Percentiles rank a stretch among this genome's conserved stretches.
Evolutionary conservation across 1,140 invertebrate genomes (phyloP).

Genomic region (Zelostemma sp.): DNA sequence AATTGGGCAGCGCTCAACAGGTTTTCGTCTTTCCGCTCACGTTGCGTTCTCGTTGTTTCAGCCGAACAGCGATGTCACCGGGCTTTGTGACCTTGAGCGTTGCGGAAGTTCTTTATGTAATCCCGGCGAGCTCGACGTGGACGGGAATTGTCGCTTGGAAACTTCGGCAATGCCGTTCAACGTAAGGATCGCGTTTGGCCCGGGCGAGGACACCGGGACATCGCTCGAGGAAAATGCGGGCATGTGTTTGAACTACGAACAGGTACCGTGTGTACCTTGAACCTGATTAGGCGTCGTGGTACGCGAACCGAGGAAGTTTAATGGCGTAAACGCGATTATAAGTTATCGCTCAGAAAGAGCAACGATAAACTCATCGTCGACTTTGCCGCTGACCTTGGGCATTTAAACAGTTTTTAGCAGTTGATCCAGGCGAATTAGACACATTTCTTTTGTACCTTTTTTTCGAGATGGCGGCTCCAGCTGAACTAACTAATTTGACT

Average conservation of each 20-base stretch:
- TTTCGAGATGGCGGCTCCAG: too few relatives aligned
- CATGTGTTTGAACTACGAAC: slow-evolving; percentile 80
- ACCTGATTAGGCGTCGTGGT: slow-evolving; percentile 22
- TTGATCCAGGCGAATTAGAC: too few relatives aligned
- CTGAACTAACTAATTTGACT: too few relatives aligned
- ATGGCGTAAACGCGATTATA: slow-evolving; percentile 29
- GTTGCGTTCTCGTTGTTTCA: slow-evolving; percentile 52
- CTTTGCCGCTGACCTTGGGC: not conserved
- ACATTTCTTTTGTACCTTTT: too few relatives aligned
- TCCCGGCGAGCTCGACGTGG: slow-evolving; percentile 66
- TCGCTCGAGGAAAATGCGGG: slow-evolving; percentile 84
- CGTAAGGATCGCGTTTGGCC: slow-evolving; percentile 82
- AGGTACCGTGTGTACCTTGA: slow-evolving; percentile 74
- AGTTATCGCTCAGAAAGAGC: slow-evolving; percentile 15
- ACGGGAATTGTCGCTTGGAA: slow-evolving; percentile 77
- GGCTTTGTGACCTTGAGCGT: slow-evolving; percentile 79
- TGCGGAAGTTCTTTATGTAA: slow-evolving; percentile 81
- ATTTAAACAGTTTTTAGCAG: slow-evolving; percentile 15
- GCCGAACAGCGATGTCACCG: slow-evolving; percentile 71
- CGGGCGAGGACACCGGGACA: slow-evolving; percentile 72
- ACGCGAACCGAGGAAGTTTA: slow-evolving; percentile 16
- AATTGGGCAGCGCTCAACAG: slow-evolving; percentile 39
- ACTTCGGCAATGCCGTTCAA: slow-evolving; percentile 82
- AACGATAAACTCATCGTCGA: slow-evolving; percentile 19
- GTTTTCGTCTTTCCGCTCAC: slow-evolving; percentile 27